A percentile compares a stretch with the other conserved stretches of the same genome.
Conservation (phyloP, 2,888 invertebrate species). For the Brachycybe producta region DNA sequence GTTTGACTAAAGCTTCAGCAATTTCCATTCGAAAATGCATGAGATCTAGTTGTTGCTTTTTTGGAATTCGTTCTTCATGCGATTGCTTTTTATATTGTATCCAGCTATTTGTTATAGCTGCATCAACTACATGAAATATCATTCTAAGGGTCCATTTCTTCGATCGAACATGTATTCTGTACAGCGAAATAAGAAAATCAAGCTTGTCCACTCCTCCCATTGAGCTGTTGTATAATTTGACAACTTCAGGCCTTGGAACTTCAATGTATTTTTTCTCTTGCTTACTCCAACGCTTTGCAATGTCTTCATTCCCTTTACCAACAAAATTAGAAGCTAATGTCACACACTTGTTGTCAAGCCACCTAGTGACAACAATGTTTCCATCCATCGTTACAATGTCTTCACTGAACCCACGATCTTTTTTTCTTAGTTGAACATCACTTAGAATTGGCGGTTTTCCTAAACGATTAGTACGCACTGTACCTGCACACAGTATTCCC, state of each 20-base stretch:
- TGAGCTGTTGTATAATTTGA: slow-evolving; percentile 25
- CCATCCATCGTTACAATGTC: neutral
- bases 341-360: slow-evolving; percentile 8
- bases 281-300: slow-evolving; percentile 24
- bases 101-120: slow-evolving; percentile 25
- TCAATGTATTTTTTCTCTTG: slow-evolving; percentile 22
- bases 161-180: slow-evolving; percentile 22
- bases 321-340: slow-evolving; percentile 24
- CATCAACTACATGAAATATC: slow-evolving; percentile 22
- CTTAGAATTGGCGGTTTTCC: neutral
- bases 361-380: slow-evolving; percentile 2
- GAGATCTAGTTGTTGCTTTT: slow-evolving; percentile 9
- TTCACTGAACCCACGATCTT: neutral
- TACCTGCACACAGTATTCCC: neutral
- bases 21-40: neutral
- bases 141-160: slow-evolving; percentile 22
- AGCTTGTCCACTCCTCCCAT: slow-evolving; percentile 28
- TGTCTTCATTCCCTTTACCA: slow-evolving; percentile 23
- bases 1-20: neutral
- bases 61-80: neutral
- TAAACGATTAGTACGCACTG: slow-evolving; percentile 3
- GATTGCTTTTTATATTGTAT: slow-evolving; percentile 22
- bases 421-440: neutral
- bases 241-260: slow-evolving; percentile 23
- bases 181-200: slow-evolving; percentile 22